Percentiles rank a stretch among this genome's conserved stretches.
These are phyloP conservation scores for Limnothrissa miodon DNA, from an alignment of 2,113 vertebrate genomes.

Conservation along the genomic window DNA sequence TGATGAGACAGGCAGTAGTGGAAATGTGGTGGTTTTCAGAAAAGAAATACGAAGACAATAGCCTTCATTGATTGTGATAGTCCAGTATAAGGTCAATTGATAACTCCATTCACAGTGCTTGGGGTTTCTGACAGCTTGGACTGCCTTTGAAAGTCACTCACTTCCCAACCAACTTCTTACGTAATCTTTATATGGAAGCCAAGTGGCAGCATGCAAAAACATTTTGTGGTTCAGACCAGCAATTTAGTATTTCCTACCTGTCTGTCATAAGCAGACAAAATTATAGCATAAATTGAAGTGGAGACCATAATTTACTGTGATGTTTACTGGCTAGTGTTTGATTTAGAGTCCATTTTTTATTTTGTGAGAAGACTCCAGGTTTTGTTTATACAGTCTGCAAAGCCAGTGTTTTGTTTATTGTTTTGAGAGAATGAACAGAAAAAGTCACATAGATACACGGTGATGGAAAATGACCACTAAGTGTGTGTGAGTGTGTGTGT, in stretches of 20 bases:
- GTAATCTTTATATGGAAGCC: background rate
- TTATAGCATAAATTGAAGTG: background rate
- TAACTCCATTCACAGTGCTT: background rate
- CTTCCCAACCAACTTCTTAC: background rate
- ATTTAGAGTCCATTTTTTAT: too few relatives aligned
- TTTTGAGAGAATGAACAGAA: too few relatives aligned
- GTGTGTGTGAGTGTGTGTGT: background rate
- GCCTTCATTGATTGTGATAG: background rate
- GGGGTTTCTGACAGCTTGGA: background rate
- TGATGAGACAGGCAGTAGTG: background rate
- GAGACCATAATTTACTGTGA: background rate
- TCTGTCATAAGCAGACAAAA: background rate
- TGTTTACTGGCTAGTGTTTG: too few relatives aligned
- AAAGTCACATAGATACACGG: too few relatives aligned
- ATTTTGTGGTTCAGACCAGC: background rate
- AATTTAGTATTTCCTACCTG: background rate
- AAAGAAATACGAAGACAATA: background rate
- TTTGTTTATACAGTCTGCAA: too few relatives aligned
- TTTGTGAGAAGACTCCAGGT: too few relatives aligned
- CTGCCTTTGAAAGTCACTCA: background rate
- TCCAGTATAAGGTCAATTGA: background rate
- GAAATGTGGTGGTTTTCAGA: background rate
- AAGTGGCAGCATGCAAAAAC: background rate
- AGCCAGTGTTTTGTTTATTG: too few relatives aligned
- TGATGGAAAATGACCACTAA: background rate